These are phyloP conservation scores for Heteromormyrus szaboi DNA, from an alignment of 2,797 vertebrate genomes.

Conservation along the genomic window DNA sequence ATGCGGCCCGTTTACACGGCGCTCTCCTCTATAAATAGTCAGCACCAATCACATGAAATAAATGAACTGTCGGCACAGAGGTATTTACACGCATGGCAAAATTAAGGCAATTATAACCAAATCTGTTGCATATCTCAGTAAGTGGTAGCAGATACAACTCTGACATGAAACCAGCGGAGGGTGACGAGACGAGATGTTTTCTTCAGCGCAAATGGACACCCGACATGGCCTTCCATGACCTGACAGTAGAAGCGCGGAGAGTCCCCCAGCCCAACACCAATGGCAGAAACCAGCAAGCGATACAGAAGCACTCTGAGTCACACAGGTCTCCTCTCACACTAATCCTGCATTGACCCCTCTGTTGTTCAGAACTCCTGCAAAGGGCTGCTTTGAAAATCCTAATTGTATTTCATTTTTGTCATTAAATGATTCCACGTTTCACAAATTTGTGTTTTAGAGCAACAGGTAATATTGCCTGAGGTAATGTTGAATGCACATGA, in stretches of 20 bases:
- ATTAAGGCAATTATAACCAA: slow-evolving; percentile 67
- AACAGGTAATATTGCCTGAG: background rate
- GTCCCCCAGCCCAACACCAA: background rate
- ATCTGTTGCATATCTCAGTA: slow-evolving; percentile 68
- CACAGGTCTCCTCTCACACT: background rate
- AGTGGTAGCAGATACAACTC: slow-evolving; percentile 71
- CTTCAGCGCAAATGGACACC: slow-evolving; percentile 28
- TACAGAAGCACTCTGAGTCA: background rate
- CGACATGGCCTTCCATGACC: slow-evolving; percentile 9
- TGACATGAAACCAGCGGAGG: slow-evolving; percentile 47
- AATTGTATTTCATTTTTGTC: background rate
- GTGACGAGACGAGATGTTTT: slow-evolving; percentile 41
- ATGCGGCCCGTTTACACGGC: slow-evolving; percentile 37
- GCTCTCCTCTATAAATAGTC: slow-evolving; percentile 58
- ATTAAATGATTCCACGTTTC: background rate
- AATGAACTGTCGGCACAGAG: slow-evolving; percentile 71
- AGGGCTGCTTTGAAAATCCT: background rate
- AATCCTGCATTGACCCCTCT: background rate
- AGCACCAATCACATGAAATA: slow-evolving; percentile 69
- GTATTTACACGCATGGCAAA: slow-evolving; percentile 65
- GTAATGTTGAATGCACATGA: background rate
- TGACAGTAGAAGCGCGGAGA: slow-evolving; percentile 23
- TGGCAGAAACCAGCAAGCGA: slow-evolving; percentile 14
- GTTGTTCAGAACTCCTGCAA: background rate
- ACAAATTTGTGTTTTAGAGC: background rate